Evolutionary conservation across 2,113 vertebrate species (phyloP).

Genomic region (Enhydra lutris): DNA sequence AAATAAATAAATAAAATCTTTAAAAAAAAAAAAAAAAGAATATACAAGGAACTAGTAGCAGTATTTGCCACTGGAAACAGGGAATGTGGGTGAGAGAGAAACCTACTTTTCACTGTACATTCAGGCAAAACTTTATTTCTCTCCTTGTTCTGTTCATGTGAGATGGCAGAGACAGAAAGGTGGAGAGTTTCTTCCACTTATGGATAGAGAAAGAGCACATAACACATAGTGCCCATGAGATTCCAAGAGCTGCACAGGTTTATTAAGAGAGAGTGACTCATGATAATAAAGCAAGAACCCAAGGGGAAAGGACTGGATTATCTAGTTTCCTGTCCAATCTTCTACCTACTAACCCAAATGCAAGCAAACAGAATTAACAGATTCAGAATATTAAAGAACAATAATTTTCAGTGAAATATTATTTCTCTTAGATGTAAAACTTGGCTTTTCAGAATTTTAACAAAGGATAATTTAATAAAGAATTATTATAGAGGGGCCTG

Average conservation of each 20-base stretch:
- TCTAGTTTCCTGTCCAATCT: not conserved
- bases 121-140: not conserved
- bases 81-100: not conserved
- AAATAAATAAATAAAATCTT: too few relatives aligned
- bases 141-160: not conserved
- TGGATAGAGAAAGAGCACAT: not conserved
- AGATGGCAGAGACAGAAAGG: not conserved
- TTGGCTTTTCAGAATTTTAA: slow-evolving; percentile 33
- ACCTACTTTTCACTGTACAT: not conserved
- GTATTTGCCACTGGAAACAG: not conserved
- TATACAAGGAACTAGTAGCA: not conserved
- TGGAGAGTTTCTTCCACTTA: not conserved
- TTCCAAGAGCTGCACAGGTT: not conserved
- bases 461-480: not conserved
- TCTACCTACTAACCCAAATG: not conserved
- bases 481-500: not conserved
- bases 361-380: not conserved
- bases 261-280: not conserved
- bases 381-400: not conserved
- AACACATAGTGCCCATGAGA: not conserved
- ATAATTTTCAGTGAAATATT: not conserved
- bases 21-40: too few relatives aligned
- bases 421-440: slow-evolving; percentile 11
- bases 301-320: not conserved
- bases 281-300: not conserved